phyloP scores from a whole-genome alignment of 2,888 invertebrate species.

The Kuschelorhynchus macadamiae region DNA sequence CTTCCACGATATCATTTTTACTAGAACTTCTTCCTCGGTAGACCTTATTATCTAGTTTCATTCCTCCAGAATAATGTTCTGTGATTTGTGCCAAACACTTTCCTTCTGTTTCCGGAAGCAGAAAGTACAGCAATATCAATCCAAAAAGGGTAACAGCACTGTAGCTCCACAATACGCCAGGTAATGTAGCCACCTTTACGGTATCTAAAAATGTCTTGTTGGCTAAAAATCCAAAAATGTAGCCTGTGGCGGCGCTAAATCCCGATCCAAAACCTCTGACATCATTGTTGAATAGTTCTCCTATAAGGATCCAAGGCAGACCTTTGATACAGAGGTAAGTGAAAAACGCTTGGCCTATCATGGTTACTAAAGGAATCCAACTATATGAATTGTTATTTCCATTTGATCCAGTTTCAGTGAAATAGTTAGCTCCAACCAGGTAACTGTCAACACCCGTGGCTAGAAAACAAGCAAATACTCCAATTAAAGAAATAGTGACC shows the following conservation, averaged over 20 bases:
- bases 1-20: no score
- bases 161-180: conserved; percentile 82
- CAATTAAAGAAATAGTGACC: conserved; percentile 77
- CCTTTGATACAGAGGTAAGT: conserved; percentile 80
- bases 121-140: conserved; percentile 75
- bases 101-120: conserved; percentile 88
- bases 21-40: not conserved
- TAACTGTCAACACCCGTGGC: conserved; percentile 73
- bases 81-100: conserved; percentile 80
- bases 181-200: conserved; percentile 74
- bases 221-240: conserved; percentile 81
- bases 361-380: conserved; percentile 79
- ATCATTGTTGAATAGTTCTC: conserved; percentile 81
- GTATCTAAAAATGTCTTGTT: conserved; percentile 82
- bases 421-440: conserved; percentile 56
- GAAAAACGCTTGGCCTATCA: conserved; percentile 78
- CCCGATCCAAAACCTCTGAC: conserved; percentile 82
- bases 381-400: conserved; percentile 27
- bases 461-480: conserved; percentile 77
- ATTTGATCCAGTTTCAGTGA: conserved; percentile 58
- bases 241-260: conserved; percentile 79
- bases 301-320: conserved; percentile 84
- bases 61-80: conserved; percentile 70
- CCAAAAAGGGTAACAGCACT: conserved; percentile 76
- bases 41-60: conserved; percentile 29